These are phyloP conservation scores for Callosobruchus maculatus DNA, from an alignment of 2,888 invertebrate species.

Conservation along the genomic window DNA sequence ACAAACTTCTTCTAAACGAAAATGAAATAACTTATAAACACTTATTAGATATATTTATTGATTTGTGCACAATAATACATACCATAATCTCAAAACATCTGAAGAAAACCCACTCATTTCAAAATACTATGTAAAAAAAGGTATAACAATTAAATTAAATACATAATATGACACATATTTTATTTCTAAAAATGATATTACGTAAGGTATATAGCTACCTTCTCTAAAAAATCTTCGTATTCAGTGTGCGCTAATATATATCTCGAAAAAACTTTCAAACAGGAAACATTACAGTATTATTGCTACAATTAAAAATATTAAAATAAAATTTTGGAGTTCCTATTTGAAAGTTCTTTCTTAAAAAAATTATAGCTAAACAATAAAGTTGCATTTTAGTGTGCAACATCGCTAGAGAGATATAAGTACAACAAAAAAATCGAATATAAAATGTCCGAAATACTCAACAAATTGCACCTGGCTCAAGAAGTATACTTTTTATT, in stretches of 20 bases:
- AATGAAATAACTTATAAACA: constrained; percentile 13
- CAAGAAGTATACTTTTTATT: constrained; percentile 13
- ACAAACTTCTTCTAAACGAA: background rate
- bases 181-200: constrained; percentile 28
- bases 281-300: constrained; percentile 23
- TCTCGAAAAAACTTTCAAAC: background rate
- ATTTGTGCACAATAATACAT: constrained; percentile 33
- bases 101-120: constrained; percentile 17
- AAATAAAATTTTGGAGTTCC: background rate
- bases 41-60: constrained; percentile 30
- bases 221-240: background rate
- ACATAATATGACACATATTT: constrained; percentile 39
- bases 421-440: constrained; percentile 35
- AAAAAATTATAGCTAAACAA: background rate
- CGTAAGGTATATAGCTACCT: constrained; percentile 35
- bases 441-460: constrained; percentile 22
- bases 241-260: background rate
- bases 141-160: constrained; percentile 36
- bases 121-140: constrained; percentile 16
- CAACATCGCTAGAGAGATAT: constrained; percentile 17
- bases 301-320: background rate
- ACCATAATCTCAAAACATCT: constrained; percentile 34
- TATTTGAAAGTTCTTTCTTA: background rate
- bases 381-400: background rate
- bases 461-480: constrained; percentile 31